Conservation (phyloP, 1,140 invertebrate species). For the Geopemphigus sp. region DNA sequence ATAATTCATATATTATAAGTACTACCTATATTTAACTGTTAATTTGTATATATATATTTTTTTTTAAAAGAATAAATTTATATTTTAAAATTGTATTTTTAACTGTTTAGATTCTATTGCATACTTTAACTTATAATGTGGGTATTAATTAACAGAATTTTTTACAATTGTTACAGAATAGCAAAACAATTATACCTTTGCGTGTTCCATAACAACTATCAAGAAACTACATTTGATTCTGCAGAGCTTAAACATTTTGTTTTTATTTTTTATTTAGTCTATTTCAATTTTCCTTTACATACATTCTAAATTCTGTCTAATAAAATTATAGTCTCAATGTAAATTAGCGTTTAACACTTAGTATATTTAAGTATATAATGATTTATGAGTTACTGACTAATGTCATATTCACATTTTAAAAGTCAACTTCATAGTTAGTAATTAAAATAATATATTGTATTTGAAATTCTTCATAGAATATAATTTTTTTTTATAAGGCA, state of each 20-base stretch:
- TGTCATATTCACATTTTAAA: slow-evolving; percentile 13
- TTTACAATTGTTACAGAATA: slow-evolving; percentile 24
- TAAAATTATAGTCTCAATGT: background rate
- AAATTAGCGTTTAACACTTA: background rate
- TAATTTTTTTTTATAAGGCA: background rate
- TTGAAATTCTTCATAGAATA: slow-evolving; percentile 14
- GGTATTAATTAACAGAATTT: background rate
- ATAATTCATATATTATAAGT: too few relatives aligned
- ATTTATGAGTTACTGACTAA: background rate
- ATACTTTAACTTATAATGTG: too few relatives aligned
- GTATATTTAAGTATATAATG: background rate
- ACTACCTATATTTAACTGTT: too few relatives aligned
- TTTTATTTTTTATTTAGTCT: slow-evolving; percentile 2
- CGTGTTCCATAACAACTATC: slow-evolving; percentile 26
- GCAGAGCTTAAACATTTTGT: slow-evolving; percentile 19
- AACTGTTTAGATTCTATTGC: too few relatives aligned
- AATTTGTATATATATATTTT: too few relatives aligned
- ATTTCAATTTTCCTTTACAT: background rate
- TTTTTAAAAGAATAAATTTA: too few relatives aligned
- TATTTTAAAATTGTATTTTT: too few relatives aligned
- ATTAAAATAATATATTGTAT: background rate
- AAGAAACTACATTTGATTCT: background rate
- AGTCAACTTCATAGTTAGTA: background rate
- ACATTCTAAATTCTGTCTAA: slow-evolving; percentile 27
- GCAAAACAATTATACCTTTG: slow-evolving; percentile 25